Evolutionary conservation across 1,140 invertebrate species (phyloP).

Genomic region (Diorhabda carinulata): DNA sequence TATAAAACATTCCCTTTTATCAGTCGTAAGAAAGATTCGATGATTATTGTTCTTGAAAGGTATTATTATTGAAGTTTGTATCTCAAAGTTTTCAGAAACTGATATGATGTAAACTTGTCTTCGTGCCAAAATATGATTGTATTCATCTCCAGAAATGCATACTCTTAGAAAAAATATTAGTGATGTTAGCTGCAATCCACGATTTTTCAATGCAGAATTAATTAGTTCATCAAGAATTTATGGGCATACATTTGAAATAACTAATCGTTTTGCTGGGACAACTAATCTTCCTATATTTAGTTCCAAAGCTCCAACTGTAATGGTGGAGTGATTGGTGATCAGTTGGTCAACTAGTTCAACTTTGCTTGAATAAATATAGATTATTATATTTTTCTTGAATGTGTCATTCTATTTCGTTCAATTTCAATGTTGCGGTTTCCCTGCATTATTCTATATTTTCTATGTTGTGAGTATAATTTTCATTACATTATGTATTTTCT

Average conservation of each 20-base stretch:
- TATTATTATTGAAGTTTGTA: not conserved
- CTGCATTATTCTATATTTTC: too few species aligned
- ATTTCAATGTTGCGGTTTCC: too few species aligned
- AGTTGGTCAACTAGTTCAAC: too few species aligned
- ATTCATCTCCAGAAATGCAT: too few species aligned
- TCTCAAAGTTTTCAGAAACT: not conserved
- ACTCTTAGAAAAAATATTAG: not conserved
- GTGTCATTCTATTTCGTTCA: too few species aligned
- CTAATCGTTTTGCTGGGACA: constrained; percentile 3
- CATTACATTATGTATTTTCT: too few species aligned
- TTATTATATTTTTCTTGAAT: too few species aligned
- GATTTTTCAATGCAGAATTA: not conserved
- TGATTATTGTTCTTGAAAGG: not conserved
- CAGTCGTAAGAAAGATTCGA: not conserved
- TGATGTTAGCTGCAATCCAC: not conserved
- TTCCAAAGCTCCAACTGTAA: too few species aligned
- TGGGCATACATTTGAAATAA: not conserved
- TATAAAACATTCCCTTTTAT: not conserved
- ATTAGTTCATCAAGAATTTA: not conserved
- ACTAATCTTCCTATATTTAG: not conserved
- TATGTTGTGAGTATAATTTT: too few species aligned
- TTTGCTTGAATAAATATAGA: too few species aligned
- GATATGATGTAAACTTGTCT: not conserved
- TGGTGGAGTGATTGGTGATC: too few species aligned
- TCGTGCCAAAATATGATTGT: too few species aligned